phyloP scores from a whole-genome alignment of 2,113 vertebrate species.

The Oreotrochilus melanogaster region DNA sequence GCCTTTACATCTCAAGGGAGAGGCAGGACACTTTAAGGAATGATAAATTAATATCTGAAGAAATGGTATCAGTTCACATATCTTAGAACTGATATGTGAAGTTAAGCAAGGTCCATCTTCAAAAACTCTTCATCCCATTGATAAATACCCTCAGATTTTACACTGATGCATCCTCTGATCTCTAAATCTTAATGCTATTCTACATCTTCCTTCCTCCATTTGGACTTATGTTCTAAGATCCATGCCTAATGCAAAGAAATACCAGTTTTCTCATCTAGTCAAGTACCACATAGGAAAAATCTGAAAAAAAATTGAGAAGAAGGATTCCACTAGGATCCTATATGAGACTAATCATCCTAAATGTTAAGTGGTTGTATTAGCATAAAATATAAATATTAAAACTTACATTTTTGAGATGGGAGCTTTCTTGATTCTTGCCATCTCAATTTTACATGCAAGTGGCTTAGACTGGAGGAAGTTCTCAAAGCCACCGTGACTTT shows the following conservation, averaged over 20 bases:
- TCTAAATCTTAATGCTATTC: background rate
- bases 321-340: background rate
- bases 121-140: background rate
- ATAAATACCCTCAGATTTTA: background rate
- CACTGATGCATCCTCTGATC: background rate
- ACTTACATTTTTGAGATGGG: background rate
- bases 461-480: background rate
- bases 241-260: background rate
- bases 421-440: background rate
- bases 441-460: background rate
- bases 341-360: background rate
- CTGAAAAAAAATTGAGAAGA: background rate
- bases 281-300: background rate
- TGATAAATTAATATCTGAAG: background rate
- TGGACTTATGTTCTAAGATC: background rate
- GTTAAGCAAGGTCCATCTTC: background rate
- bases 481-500: background rate
- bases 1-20: background rate
- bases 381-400: background rate
- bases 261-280: background rate
- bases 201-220: background rate
- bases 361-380: background rate
- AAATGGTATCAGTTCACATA: background rate
- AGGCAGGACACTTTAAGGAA: background rate
- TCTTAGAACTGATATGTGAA: background rate